A percentile compares a stretch with the other conserved stretches of the same genome.
These are phyloP conservation scores for Charanyca ferruginea DNA, from an alignment of 2,888 invertebrate genomes.

Conservation along the genomic window DNA sequence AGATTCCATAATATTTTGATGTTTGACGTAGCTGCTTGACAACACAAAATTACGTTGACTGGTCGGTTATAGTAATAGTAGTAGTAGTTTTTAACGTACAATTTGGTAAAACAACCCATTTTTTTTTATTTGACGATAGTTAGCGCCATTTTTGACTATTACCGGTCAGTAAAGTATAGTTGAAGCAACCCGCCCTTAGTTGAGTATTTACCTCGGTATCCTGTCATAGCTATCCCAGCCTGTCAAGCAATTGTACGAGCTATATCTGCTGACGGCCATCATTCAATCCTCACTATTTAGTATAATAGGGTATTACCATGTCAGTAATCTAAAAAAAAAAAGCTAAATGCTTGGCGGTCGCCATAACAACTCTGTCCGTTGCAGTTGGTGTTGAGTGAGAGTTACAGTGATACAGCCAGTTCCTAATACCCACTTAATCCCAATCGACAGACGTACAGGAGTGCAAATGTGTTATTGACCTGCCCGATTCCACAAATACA, in stretches of 20 bases:
- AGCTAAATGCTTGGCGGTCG: constrained; percentile 7
- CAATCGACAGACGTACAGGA: background rate
- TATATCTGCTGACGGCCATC: constrained; percentile 95
- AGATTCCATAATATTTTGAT: no score
- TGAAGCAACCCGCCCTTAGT: background rate
- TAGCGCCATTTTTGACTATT: no score
- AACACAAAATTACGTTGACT: no score
- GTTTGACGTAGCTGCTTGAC: no score
- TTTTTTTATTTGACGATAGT: no score
- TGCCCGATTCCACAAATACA: no score
- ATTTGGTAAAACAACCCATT: no score
- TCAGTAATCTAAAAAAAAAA: constrained; percentile 29
- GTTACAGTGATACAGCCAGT: constrained; percentile 2
- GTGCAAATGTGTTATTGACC: no score
- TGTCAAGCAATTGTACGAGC: constrained; percentile 96
- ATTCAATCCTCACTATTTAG: constrained; percentile 35
- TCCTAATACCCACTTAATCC: background rate
- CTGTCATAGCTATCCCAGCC: constrained; percentile 98
- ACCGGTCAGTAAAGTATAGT: no score
- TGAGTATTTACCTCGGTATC: constrained; percentile 94
- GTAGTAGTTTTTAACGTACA: no score
- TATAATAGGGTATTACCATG: background rate
- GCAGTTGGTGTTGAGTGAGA: constrained; percentile 7
- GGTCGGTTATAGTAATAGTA: no score
- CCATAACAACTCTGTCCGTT: constrained; percentile 13